Evolutionary conservation across 2,888 invertebrate species (phyloP).

Genomic region (Lasioglossum calceatum): DNA sequence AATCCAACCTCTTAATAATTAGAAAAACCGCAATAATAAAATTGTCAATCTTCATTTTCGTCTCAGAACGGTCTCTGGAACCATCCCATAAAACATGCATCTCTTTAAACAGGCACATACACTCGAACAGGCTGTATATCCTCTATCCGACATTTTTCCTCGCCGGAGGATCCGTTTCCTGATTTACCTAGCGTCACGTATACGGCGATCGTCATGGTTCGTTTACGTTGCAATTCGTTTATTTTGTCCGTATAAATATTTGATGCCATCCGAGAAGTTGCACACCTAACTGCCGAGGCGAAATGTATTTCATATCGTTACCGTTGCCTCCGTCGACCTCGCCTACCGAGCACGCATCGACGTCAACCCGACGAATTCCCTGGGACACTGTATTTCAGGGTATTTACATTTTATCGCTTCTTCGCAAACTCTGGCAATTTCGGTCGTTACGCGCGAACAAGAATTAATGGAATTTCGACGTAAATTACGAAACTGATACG

Average conservation of each 20-base stretch:
- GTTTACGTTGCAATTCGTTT: slow-evolving; percentile 78
- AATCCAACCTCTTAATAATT: too few species aligned
- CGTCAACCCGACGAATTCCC: slow-evolving; percentile 69
- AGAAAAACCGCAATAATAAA: not conserved
- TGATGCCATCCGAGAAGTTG: slow-evolving; percentile 72
- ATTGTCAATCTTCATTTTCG: not conserved
- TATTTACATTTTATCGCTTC: slow-evolving; percentile 76
- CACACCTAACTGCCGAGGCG: slow-evolving; percentile 62
- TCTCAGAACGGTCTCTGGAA: not conserved
- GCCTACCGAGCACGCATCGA: slow-evolving; percentile 35
- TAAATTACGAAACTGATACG: slow-evolving; percentile 59
- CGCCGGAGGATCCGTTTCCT: slow-evolving; percentile 54
- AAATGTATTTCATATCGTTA: slow-evolving; percentile 72
- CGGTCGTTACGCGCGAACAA: slow-evolving; percentile 41
- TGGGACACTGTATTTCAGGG: slow-evolving; percentile 74
- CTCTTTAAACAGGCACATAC: not conserved
- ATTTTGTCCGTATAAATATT: slow-evolving; percentile 79
- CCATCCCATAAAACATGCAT: not conserved
- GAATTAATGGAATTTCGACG: slow-evolving; percentile 36
- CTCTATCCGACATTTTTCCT: slow-evolving; percentile 51
- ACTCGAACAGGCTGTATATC: not conserved
- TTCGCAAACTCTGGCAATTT: slow-evolving; percentile 70
- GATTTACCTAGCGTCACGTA: slow-evolving; percentile 69
- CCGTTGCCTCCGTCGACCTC: slow-evolving; percentile 49
- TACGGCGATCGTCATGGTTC: slow-evolving; percentile 59